phyloP scores from a whole-genome alignment of 2,113 vertebrate genomes.

The Okapia johnstoni region DNA sequence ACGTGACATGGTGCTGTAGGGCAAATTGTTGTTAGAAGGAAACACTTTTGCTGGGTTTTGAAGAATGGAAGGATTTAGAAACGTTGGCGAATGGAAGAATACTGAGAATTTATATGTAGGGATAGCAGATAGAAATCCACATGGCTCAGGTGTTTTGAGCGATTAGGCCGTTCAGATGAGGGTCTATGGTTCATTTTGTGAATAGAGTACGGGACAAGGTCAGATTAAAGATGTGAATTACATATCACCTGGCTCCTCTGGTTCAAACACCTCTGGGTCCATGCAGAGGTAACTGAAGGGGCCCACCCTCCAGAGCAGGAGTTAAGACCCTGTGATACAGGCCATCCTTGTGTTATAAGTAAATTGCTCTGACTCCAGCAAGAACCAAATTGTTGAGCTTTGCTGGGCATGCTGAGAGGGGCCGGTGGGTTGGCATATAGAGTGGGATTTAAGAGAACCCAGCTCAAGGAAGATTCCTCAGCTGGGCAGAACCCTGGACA shows the following conservation, averaged over 20 bases:
- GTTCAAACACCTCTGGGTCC: neutral
- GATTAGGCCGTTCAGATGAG: neutral
- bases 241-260: neutral
- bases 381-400: neutral
- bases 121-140: neutral
- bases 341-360: neutral
- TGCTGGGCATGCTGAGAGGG: neutral
- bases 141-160: neutral
- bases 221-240: neutral
- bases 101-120: neutral
- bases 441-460: neutral
- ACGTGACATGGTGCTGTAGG: neutral
- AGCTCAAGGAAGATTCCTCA: neutral
- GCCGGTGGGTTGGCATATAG: neutral
- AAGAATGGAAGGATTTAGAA: neutral
- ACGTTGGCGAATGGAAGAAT: neutral
- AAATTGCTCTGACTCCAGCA: neutral
- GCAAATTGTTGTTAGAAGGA: neutral
- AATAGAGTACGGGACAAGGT: neutral
- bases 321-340: neutral
- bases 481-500: neutral
- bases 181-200: neutral
- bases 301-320: neutral
- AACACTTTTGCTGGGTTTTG: neutral
- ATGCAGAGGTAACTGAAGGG: neutral